Evolutionary conservation across 1,140 invertebrate genomes (phyloP), one percentile per base, ranked within the genome.

Genomic region (Drosophila yakuba): DNA sequence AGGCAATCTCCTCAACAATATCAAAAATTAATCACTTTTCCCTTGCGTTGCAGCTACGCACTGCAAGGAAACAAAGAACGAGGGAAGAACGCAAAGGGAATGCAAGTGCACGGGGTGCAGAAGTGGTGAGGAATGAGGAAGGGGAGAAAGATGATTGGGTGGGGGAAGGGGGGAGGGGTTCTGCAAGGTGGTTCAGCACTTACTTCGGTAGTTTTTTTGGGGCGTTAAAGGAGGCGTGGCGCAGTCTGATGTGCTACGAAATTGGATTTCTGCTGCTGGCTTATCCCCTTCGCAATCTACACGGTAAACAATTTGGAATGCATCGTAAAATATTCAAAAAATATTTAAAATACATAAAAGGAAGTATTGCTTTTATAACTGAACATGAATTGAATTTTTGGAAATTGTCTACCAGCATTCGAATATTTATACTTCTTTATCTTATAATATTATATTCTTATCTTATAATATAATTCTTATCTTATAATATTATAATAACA

Each of bases 21-120:
- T 89, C 84, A 89, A 89, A 89, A 84, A 89, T 89, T 89, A 89
- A 89, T 89, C 84, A 89, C 85, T 89, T 89, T 89, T 76, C 63
- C 67, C 58, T 55, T 59, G 64, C 64, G 36, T 78, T 89, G 69
- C 84, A 86, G 82, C 75, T 86, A 81, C 81, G 73, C 68, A 85
- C 68, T 64, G 54, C 41, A 74, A 43, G 48, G 58, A 50, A 44
- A 54, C 52, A 61, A 15, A 36, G 36, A 66, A 60, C 39, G 38
- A 20, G 51, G 61, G 64, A 52, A 45, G 20, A 64, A 28, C 47
- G 5, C 4, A 38, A 57, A 41, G 39, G 55, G 23, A 48, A 44
- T 59, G 56, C 48, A 36, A 32, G 12, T 62, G 64, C 50, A 82
- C 39, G 39, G 43, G 64, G 48, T 45, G 41, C 32, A 32, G 39